Percentiles rank a stretch among this genome's conserved stretches.
These are phyloP conservation scores for Proales similis DNA, from an alignment of 1,140 invertebrate genomes.

Conservation along the genomic window DNA sequence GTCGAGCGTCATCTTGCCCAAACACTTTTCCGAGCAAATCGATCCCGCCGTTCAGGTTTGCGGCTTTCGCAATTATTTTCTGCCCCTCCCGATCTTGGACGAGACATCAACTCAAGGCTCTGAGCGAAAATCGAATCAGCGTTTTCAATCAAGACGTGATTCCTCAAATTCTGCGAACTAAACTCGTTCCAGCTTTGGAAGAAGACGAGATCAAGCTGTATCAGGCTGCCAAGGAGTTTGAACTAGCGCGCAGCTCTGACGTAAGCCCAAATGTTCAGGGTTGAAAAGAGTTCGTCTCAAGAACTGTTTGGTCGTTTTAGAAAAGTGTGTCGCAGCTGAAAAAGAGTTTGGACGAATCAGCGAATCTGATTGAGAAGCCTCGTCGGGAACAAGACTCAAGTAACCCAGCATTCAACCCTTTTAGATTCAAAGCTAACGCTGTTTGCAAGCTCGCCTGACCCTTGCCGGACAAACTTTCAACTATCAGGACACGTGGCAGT, in stretches of 20 bases:
- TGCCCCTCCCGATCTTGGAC: neutral
- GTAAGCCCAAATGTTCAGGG: neutral
- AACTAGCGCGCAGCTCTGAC: slow-evolving; percentile 10
- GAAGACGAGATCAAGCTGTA: slow-evolving; percentile 29
- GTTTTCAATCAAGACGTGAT: slow-evolving; percentile 37
- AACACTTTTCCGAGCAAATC: slow-evolving; percentile 20
- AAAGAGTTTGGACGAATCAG: slow-evolving; percentile 30
- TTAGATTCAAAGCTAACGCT: neutral
- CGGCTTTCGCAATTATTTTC: neutral
- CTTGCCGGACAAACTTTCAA: slow-evolving; percentile 12
- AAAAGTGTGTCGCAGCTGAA: slow-evolving; percentile 28
- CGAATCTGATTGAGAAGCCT: slow-evolving; percentile 24
- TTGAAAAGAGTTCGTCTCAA: neutral
- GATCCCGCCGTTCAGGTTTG: slow-evolving; percentile 29
- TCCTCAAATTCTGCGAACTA: slow-evolving; percentile 29
- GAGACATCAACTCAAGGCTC: neutral
- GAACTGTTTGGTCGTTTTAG: neutral
- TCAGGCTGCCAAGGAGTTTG: slow-evolving; percentile 32
- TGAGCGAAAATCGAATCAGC: slow-evolving; percentile 16
- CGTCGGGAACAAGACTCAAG: slow-evolving; percentile 3
- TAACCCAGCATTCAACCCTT: neutral
- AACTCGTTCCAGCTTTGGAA: slow-evolving; percentile 26
- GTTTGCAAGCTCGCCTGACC: neutral
- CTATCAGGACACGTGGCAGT: slow-evolving; percentile 24
- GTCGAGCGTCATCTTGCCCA: slow-evolving; percentile 24